A percentile compares a stretch with the other conserved stretches of the same genome.
phyloP scores from a whole-genome alignment of 2,797 vertebrate species.

The Malurus leucopterus region DNA sequence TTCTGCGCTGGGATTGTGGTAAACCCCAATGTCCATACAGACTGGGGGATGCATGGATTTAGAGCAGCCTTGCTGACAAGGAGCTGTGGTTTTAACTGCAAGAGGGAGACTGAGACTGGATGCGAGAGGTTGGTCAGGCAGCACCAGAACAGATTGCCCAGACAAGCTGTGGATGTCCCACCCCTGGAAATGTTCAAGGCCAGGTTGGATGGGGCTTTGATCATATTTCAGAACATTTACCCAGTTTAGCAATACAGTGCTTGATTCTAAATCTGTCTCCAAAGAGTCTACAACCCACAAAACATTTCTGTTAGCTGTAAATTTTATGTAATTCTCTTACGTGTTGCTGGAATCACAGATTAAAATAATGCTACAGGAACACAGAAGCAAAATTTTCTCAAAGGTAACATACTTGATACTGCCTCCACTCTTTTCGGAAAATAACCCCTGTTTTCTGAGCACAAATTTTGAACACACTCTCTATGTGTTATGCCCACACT shows the following conservation, averaged over 20 bases:
- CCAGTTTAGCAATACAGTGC: background rate
- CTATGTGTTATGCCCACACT: background rate
- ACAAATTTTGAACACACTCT: background rate
- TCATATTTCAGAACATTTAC: background rate
- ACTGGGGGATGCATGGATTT: background rate
- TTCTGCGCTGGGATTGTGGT: background rate
- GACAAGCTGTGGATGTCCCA: background rate
- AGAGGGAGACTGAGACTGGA: background rate
- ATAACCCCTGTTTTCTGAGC: background rate
- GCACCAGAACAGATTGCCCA: background rate
- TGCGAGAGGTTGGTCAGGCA: background rate
- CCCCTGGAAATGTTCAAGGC: background rate
- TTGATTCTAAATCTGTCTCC: background rate
- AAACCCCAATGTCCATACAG: background rate
- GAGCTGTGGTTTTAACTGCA: background rate
- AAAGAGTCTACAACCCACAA: background rate
- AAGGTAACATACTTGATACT: background rate
- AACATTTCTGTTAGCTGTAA: background rate
- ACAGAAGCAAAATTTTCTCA: background rate
- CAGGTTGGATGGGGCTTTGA: background rate
- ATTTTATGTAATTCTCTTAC: background rate
- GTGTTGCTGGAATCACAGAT: background rate
- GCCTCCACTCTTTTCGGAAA: background rate
- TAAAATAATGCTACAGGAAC: background rate
- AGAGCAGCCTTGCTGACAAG: background rate